Evolutionary conservation across 2,113 vertebrate genomes (phyloP).

Genomic region (Hylia prasina): DNA sequence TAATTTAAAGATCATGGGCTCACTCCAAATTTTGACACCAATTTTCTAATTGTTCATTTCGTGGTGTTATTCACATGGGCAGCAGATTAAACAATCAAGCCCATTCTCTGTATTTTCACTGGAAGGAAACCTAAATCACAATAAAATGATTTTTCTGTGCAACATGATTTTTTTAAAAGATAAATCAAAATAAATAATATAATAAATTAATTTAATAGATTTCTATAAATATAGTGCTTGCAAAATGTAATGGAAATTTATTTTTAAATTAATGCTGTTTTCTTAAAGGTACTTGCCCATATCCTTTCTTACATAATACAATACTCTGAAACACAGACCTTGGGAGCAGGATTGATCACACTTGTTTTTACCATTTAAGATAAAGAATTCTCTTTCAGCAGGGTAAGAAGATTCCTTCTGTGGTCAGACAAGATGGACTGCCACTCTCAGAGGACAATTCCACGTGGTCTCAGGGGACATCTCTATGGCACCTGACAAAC

Average conservation of each 20-base stretch:
- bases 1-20: background rate
- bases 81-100: background rate
- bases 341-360: background rate
- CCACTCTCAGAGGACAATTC: background rate
- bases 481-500: background rate
- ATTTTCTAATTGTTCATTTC: background rate
- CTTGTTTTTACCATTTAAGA: background rate
- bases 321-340: background rate
- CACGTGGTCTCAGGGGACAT: accelerated
- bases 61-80: background rate
- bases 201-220: background rate
- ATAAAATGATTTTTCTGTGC: background rate
- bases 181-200: background rate
- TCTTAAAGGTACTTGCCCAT: background rate
- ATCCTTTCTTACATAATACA: background rate
- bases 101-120: background rate
- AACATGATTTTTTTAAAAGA: background rate
- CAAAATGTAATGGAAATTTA: background rate
- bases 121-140: background rate
- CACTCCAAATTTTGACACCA: background rate
- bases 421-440: background rate
- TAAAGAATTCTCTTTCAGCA: background rate
- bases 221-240: background rate
- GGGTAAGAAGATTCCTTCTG: background rate
- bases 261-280: background rate